Conservation (phyloP, 2,888 invertebrate species). For the Eumacrocentrus americanus region DNA sequence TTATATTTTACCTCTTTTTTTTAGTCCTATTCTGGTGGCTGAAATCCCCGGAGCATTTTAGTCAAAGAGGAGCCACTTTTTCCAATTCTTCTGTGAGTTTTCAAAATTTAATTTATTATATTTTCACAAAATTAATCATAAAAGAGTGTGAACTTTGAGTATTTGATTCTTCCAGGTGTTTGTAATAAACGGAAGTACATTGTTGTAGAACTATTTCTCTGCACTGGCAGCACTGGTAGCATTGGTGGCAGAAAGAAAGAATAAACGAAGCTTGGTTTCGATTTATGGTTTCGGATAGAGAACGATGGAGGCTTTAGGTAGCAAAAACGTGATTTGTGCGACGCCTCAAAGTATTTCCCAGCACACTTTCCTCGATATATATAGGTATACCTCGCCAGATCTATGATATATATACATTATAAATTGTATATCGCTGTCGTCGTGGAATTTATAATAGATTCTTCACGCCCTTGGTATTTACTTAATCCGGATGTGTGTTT, state of each 20-base stretch:
- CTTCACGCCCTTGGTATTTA: no score
- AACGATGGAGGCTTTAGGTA: neutral
- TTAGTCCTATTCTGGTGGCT: neutral
- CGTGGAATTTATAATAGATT: constrained; percentile 16
- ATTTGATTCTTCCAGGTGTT: no score
- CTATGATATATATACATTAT: constrained; percentile 16
- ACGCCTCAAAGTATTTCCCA: constrained; percentile 30
- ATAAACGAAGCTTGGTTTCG: neutral
- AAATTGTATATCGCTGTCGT: constrained; percentile 14
- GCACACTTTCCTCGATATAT: no score
- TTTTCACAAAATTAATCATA: no score
- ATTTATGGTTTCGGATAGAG: constrained; percentile 18
- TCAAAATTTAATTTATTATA: no score
- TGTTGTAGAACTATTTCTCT: neutral
- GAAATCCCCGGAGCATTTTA: neutral
- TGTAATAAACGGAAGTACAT: neutral
- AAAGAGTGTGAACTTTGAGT: no score
- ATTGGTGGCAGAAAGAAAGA: constrained; percentile 2
- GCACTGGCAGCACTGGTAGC: no score
- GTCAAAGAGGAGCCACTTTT: neutral
- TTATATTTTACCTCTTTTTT: neutral
- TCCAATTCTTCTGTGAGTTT: neutral
- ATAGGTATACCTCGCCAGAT: constrained; percentile 12
- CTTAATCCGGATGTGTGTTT: no score
- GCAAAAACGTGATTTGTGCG: constrained; percentile 35